Conservation (phyloP, 2,888 invertebrate species). For the Pollenia amentaria region DNA sequence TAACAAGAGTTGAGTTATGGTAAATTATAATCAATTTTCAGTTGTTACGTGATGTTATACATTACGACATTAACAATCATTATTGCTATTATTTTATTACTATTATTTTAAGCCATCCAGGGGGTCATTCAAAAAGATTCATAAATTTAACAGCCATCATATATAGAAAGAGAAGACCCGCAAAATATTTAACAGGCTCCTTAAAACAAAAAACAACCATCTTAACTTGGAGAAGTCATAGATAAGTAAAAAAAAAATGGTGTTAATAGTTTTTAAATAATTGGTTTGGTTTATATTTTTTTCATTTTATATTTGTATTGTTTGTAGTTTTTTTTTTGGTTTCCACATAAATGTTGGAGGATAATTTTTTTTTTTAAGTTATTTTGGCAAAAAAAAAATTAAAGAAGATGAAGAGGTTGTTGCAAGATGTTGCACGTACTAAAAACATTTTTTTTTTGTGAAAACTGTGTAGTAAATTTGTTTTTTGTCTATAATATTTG, state of each 20-base stretch:
- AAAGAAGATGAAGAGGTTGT: constrained; percentile 41
- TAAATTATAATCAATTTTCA: constrained; percentile 50
- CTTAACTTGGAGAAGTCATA: background rate
- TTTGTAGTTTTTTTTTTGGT: constrained; percentile 18
- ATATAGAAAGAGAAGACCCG: constrained; percentile 4
- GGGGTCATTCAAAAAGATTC: constrained; percentile 32
- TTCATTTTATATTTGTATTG: constrained; percentile 28
- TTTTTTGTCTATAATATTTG: constrained; percentile 15
- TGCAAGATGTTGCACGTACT: constrained; percentile 51
- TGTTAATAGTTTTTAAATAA: constrained; percentile 70
- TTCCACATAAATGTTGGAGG: constrained; percentile 7
- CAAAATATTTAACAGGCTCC: constrained; percentile 20
- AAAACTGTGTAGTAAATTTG: constrained; percentile 8
- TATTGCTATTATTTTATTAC: constrained; percentile 47
- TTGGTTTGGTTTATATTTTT: constrained; percentile 63
- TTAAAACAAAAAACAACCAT: constrained; percentile 19
- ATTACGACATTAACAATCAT: constrained; percentile 40
- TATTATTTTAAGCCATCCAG: constrained; percentile 38
- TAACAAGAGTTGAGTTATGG: background rate
- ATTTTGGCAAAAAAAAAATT: constrained; percentile 1
- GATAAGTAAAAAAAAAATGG: constrained; percentile 31
- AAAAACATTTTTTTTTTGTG: background rate
- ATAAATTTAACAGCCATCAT: constrained; percentile 41
- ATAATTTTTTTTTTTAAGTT: constrained; percentile 25
- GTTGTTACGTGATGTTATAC: constrained; percentile 57